Evolutionary conservation across 2,888 invertebrate genomes (phyloP), one percentile per base, ranked within the genome.

Genomic region (Melikaiella ostensackeni): DNA sequence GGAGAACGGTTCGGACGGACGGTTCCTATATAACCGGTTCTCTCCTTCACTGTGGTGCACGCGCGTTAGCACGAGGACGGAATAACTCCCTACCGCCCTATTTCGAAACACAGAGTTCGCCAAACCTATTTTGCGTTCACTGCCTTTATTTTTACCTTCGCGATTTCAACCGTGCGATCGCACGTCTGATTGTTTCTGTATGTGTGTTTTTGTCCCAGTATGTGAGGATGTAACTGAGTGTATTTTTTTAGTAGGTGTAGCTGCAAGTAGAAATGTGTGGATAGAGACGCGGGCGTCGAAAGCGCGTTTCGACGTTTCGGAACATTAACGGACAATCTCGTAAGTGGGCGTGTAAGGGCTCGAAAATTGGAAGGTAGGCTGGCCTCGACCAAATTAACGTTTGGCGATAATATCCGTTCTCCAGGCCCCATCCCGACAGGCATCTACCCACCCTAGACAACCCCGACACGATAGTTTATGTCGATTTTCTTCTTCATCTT

Each of bases 331-430:
- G 89, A 90, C 90, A 90, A 91, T 90, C 90, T 90, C 88, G 86
- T 88, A 89, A 90, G 91, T 91, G 91, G 91, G 91, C 91, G 91
- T 91, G 91, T 89, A 88, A 90, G 88, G 88, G 88, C 88, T 88
- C 87, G 91, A 91, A 91, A 91, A 91, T 91, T 91, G 91, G 91
- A 90, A 90, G 91, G 89, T 89, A 89, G 90, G 90, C 88, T 86
- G 89, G 88, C 86, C 90, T 88, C 87, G 89, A 86, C 88, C 89
- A 91, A 91, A 91, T 91, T 91, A 91, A 91, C 90, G 89, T 91
- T 90, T 89, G 88, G 88, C 90, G 91, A 90, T 91, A 91, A 91
- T 91, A 91, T 91, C 91, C 91, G 91, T 87, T 90, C 88, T 85
- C 85, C 84, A 81, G 75, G 76, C 82, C 76, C 79, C 77, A 61